Evolutionary conservation across 2,888 invertebrate species (phyloP).

Genomic region (Paralinhomoeus sp.): DNA sequence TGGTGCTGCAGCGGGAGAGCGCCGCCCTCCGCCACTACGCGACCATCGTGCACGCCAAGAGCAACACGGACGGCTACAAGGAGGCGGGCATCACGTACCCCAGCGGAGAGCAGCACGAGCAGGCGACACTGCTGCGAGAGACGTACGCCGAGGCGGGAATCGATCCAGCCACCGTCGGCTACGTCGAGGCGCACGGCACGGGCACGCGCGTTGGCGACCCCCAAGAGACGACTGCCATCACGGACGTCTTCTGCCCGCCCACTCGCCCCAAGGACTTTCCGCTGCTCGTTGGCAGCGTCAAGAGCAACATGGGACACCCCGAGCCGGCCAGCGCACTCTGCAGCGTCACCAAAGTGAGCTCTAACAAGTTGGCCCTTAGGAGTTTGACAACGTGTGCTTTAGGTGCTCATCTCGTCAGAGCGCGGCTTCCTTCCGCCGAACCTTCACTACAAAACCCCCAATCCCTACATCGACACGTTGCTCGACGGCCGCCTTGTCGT

Average conservation of each 20-base stretch:
- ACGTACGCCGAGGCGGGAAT: conserved; percentile 37
- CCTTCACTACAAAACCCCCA: conserved; percentile 58
- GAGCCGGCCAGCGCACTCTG: conserved; percentile 41
- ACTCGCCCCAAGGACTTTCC: neutral
- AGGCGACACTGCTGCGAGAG: no score
- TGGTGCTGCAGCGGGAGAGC: conserved; percentile 3
- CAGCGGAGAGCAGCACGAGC: conserved; percentile 30
- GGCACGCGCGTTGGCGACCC: conserved; percentile 55
- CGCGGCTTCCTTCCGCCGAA: conserved; percentile 63
- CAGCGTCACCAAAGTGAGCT: conserved; percentile 1
- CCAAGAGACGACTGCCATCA: conserved; percentile 81
- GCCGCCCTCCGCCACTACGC: conserved; percentile 4
- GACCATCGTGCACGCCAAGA: conserved; percentile 45
- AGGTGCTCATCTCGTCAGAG: conserved; percentile 62
- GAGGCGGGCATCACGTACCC: conserved; percentile 45
- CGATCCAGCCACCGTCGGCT: conserved; percentile 52
- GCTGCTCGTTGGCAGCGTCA: conserved; percentile 71
- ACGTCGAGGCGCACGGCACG: conserved; percentile 85
- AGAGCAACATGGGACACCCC: conserved; percentile 90
- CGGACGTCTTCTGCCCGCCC: conserved; percentile 57
- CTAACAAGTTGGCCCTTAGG: neutral
- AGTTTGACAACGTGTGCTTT: neutral
- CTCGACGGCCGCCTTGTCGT: conserved; percentile 56
- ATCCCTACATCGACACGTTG: conserved; percentile 61
- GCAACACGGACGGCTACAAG: conserved; percentile 73